phyloP scores from a whole-genome alignment of 1,140 invertebrate genomes.

The Cheumatopsyche charites region DNA sequence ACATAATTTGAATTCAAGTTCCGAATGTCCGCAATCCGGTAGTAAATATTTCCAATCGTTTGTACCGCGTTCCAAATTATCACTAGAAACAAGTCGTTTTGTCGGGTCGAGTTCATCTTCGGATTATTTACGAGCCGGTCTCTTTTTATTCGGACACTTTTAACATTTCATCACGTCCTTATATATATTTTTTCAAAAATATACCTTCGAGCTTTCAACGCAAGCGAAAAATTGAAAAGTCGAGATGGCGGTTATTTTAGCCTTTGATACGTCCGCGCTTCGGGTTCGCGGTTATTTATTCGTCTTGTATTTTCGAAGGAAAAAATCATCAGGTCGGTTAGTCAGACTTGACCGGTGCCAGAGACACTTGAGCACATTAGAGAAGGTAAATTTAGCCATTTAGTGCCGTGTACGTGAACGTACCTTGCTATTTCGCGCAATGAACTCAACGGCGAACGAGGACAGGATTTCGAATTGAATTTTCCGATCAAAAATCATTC shows the following conservation, averaged over 20 bases:
- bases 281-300: too few relatives aligned
- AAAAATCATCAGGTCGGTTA: not conserved
- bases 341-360: not conserved
- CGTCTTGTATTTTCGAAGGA: too few relatives aligned
- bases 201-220: not conserved
- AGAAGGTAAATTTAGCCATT: conserved; percentile 38
- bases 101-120: not conserved
- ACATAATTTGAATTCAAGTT: too few relatives aligned
- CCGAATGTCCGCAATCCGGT: not conserved
- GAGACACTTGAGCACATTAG: conserved; percentile 24
- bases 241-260: too few relatives aligned
- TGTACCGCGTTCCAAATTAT: conserved; percentile 5
- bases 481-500: too few relatives aligned
- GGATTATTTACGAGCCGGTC: conserved; percentile 10
- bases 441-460: conserved; percentile 25
- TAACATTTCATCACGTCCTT: conserved; percentile 4
- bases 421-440: conserved; percentile 22
- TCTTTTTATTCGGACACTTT: conserved; percentile 12
- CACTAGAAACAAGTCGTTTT: conserved; percentile 8
- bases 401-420: conserved; percentile 34
- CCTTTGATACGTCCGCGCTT: too few relatives aligned
- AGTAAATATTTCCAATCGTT: not conserved
- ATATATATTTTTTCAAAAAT: not conserved
- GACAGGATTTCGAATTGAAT: not conserved
- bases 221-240: not conserved